A percentile compares a stretch with the other conserved stretches of the same genome.
Evolutionary conservation across 2,113 vertebrate species (phyloP).

Genomic region (Turnix velox): DNA sequence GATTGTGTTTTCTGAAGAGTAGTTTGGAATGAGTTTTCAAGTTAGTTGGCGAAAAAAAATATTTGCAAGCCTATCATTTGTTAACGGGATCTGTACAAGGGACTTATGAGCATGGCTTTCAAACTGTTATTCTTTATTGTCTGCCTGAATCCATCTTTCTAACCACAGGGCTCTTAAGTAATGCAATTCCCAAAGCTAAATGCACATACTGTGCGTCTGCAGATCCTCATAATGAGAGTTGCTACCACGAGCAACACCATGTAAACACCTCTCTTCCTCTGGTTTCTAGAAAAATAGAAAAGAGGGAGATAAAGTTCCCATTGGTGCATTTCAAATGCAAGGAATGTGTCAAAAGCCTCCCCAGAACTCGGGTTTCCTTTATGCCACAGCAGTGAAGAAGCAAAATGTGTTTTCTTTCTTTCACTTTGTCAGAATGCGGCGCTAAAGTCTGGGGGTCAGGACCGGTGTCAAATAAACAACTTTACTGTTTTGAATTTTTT

Average conservation of each 20-base stretch:
- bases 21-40: background rate
- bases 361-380: conserved; percentile 59
- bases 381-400: conserved; percentile 63
- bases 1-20: background rate
- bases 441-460: conserved; percentile 70
- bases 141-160: conserved; percentile 61
- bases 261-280: conserved; percentile 67
- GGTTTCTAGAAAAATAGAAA: conserved; percentile 66
- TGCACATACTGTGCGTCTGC: conserved; percentile 32
- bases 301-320: conserved; percentile 42
- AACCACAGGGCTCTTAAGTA: conserved; percentile 58
- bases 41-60: background rate
- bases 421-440: conserved; percentile 70
- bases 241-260: conserved; percentile 43
- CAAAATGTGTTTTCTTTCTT: conserved; percentile 74
- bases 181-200: conserved; percentile 63
- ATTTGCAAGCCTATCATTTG: conserved; percentile 7
- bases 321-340: conserved; percentile 56
- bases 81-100: conserved; percentile 15
- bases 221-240: conserved; percentile 42
- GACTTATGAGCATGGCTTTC: conserved; percentile 27
- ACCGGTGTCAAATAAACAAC: conserved; percentile 77
- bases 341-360: conserved; percentile 60
- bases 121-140: conserved; percentile 51
- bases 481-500: conserved; percentile 81